Conservation (phyloP, 2,888 invertebrate species). For the Pandemis cinnamomeana region DNA sequence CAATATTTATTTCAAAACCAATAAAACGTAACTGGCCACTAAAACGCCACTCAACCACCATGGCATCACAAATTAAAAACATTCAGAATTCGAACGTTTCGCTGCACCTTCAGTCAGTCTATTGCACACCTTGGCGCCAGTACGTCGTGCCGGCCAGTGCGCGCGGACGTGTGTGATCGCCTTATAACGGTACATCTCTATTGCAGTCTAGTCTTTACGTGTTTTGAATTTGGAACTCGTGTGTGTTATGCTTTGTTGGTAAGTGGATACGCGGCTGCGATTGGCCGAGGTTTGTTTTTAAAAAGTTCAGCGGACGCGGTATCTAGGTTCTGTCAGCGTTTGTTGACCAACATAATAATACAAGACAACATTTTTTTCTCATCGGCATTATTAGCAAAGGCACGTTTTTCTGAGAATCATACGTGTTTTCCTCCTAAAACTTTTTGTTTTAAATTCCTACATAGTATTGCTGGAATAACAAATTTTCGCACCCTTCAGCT, state of each 20-base stretch:
- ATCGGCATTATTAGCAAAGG: neutral
- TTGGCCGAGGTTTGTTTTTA: slow-evolving; percentile 11
- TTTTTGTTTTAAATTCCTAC: too few species aligned
- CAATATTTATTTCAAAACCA: neutral
- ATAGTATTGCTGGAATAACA: too few species aligned
- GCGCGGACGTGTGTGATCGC: slow-evolving; percentile 24
- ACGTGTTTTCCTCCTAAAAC: too few species aligned
- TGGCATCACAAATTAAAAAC: slow-evolving; percentile 1
- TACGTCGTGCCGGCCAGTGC: neutral
- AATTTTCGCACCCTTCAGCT: too few species aligned
- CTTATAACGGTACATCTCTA: slow-evolving; percentile 26
- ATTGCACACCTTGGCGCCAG: slow-evolving; percentile 21
- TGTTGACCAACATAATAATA: neutral
- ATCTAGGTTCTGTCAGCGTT: slow-evolving; percentile 3
- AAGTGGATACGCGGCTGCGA: slow-evolving; percentile 17
- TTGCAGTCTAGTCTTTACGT: slow-evolving; percentile 22
- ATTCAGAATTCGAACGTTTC: slow-evolving; percentile 23
- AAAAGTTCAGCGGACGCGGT: neutral
- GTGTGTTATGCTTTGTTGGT: slow-evolving; percentile 35
- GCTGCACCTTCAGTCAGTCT: slow-evolving; percentile 25
- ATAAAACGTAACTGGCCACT: neutral
- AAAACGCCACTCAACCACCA: neutral
- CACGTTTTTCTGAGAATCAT: too few species aligned
- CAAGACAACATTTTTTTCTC: neutral
- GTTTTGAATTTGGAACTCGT: slow-evolving; percentile 31